phyloP scores from a whole-genome alignment of 2,797 vertebrate genomes.

The Chaenodraco wilsoni region DNA sequence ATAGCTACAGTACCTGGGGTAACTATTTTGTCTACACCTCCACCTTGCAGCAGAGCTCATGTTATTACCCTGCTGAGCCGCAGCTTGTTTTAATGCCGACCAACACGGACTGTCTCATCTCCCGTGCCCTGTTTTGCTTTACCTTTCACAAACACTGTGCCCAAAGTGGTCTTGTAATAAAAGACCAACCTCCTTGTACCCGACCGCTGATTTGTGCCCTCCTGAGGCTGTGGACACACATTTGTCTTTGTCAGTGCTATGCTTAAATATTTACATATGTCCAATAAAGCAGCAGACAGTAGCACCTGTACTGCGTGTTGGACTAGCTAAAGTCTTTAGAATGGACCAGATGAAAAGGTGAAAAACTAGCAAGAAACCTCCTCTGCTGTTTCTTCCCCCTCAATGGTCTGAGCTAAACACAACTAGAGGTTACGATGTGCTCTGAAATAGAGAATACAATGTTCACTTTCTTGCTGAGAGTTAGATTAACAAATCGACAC shows the following conservation, averaged over 20 bases:
- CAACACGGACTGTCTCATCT: conserved; percentile 23
- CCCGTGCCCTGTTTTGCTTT: conserved; percentile 42
- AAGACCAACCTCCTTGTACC: conserved; percentile 15
- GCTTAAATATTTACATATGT: conserved; percentile 76
- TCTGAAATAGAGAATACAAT: background rate
- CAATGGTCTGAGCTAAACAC: conserved; percentile 26
- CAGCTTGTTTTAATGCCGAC: conserved; percentile 34
- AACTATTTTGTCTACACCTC: conserved; percentile 72
- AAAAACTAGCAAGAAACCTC: background rate
- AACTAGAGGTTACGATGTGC: background rate
- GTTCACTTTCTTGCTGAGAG: no score
- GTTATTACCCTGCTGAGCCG: conserved; percentile 64
- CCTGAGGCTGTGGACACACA: conserved; percentile 62
- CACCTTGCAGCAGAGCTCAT: conserved; percentile 49
- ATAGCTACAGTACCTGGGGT: conserved; percentile 34
- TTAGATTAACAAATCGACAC: no score
- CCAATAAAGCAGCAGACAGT: conserved; percentile 69
- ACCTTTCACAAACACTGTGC: conserved; percentile 58
- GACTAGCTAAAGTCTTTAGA: background rate
- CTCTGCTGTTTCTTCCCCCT: conserved; percentile 39
- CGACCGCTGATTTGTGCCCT: conserved; percentile 27
- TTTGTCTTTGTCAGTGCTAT: conserved; percentile 43
- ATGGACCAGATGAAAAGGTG: background rate
- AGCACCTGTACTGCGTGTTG: conserved; percentile 47
- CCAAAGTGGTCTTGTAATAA: conserved; percentile 49